Base-by-base conservation (phyloP, 2,797 vertebrate species). In the Mormyrus hasselquistii region DNA sequence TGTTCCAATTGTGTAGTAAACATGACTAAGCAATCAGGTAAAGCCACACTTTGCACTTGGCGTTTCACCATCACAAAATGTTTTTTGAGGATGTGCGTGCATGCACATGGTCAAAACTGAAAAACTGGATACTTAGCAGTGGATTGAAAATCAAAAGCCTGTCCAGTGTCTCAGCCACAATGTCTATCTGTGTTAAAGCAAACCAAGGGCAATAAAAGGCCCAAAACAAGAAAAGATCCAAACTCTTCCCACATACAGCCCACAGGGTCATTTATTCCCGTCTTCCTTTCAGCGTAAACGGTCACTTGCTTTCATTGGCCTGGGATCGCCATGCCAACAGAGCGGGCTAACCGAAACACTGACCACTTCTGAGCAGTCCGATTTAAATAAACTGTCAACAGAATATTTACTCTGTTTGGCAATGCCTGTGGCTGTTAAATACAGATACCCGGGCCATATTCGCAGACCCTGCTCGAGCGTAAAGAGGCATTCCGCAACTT, bases 301-400 rank as follows among this genome's bases (percentile, higher is more conserved):
- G 92, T 92, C 94, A 92, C 88, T 94, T 91, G 88, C 57, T 88
- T 86, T 76, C 59, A 57, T 86, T 91, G 22, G 16, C 73, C 86
- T 7, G 22, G 47, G 57, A 53, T 10, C 50, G 50, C 34, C 55
- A n/a, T 38, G 73, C 88, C 91, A 92, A 91, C 59, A 93, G 92
- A 93, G 93, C 90, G 91, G 92, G 82, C 89, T 90, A 88, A 93
- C 89, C 92, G 89, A 92, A 69, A 92, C 49, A 92, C 22, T 91
- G 91, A 94, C 93, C 93, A 93, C 94, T 94, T 94, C 92, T 90
- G 88, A 83, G 82, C 2, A 7, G 38, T 92, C 86, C 92, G 92
- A 91, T 93, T 93, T 90, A 93, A 92, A 93, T 92, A 91, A 93
- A 92, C 88, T 91, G 91, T 92, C 91, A 93, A 93, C 93, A 93